A percentile compares a stretch with the other conserved stretches of the same genome.
phyloP scores from a whole-genome alignment of 2,888 invertebrate species.

The Volucella inflata region DNA sequence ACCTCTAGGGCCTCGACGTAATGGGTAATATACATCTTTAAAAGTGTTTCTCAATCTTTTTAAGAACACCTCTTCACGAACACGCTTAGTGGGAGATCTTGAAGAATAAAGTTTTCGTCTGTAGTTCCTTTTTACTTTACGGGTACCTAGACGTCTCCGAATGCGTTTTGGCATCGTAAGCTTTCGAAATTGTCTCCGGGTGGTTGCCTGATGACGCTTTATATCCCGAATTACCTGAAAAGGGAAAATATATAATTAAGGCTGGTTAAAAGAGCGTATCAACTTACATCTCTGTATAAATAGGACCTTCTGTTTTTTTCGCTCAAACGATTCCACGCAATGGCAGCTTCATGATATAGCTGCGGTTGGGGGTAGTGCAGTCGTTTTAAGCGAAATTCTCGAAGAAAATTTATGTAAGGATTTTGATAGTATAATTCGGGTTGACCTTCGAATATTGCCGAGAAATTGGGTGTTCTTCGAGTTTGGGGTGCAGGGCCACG shows the following conservation, averaged over 20 bases:
- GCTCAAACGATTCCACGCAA: conserved; percentile 44
- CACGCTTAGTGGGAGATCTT: too few relatives aligned
- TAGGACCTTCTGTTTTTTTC: conserved; percentile 9
- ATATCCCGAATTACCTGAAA: conserved; percentile 54
- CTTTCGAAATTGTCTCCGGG: neutral
- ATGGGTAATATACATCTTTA: too few relatives aligned
- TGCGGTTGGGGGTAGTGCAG: conserved; percentile 36
- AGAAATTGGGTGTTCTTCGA: neutral
- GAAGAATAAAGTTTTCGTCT: too few relatives aligned
- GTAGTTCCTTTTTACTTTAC: too few relatives aligned
- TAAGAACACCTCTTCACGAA: too few relatives aligned
- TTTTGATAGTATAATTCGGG: conserved; percentile 63
- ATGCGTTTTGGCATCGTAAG: neutral
- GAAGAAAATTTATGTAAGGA: conserved; percentile 63
- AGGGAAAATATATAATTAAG: neutral
- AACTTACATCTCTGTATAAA: conserved; percentile 36
- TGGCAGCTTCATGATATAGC: conserved; percentile 26
- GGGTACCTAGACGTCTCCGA: too few relatives aligned
- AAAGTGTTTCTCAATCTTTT: too few relatives aligned
- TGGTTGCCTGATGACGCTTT: conserved; percentile 7
- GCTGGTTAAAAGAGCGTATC: too few relatives aligned
- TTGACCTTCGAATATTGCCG: conserved; percentile 21
- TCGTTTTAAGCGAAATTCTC: conserved; percentile 56
- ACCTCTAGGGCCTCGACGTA: too few relatives aligned
- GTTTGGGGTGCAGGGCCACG: neutral